Base-by-base conservation (phyloP, 2,113 vertebrate genomes). In the Sula dactylatra region DNA sequence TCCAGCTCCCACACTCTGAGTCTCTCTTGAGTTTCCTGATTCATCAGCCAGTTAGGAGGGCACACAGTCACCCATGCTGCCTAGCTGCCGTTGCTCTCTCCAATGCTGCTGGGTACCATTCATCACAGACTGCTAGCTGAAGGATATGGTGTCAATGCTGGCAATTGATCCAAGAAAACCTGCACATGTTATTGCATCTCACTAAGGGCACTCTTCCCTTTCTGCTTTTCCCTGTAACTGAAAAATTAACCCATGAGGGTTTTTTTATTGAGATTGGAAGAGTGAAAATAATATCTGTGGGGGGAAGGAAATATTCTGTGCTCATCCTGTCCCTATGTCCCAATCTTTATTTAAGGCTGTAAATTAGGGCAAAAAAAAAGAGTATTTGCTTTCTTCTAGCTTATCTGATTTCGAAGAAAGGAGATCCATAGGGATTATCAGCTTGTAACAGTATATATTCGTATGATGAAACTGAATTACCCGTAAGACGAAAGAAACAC, bases 21-120 rank as follows among this genome's bases (percentile, higher is more conserved):
- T 88, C 91, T 95, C 88, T 67, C 74, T 56, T 54, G 94, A 88
- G 94, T 94, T 90, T 65, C 72, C 62, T 65, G 95, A 98, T 97
- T 86, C 96, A 97, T 98, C 97, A 98, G 77, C 64, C 69, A 65
- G 96, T 94, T 96, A 97, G 96, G 64, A 96, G 96, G 95, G 94
- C 94, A 92, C 0, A 50, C 86, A 73, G 44, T 92, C 64, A 70
- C 88, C 95, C 94, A 71, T 18, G 32, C 71, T 83, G 79, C 64
- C 86, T 77, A 91, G 77, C 81, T 92, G 90, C 94, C 47, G 25
- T 18, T 84, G 59, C 94, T 96, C 93, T 87, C 73, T 77, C 19
- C 73, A 34, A 6, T 76, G 92, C 94, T 96, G 82, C 96, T 80
- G 97, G 95, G 97, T 86, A 47, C 97, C 65, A 96, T 98, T 96